Evolutionary conservation across 2,113 vertebrate species (phyloP), one percentile per base, ranked within the genome.

Genomic region (Leptodactylus fuscus): DNA sequence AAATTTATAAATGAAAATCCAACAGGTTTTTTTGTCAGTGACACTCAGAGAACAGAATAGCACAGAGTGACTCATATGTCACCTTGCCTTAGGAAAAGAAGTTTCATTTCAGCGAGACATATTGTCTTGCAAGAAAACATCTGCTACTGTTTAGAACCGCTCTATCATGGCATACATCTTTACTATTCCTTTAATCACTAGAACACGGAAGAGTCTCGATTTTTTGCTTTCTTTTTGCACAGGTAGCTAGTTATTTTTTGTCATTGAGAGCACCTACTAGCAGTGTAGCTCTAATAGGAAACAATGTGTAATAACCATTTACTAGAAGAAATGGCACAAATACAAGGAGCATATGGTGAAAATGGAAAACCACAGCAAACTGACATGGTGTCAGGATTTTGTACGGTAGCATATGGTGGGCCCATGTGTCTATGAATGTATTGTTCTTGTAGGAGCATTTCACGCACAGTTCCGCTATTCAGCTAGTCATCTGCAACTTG

Each of bases 321-420:
- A 38, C 55, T 67, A 41, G 71, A 53, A 32, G 58, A 71, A 49
- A 85, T 85, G 73, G 82, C 55, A 85, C 46, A 78, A 67, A 51
- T 65, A 85, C 82, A 85, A 69, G 74, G 27, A 77, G 82, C 82
- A 85, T 85, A 85, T 85, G 82, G 82, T 20, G 41, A 69, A 77
- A 85, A 85, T 85, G 44, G 73, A 67, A 77, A 65, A 49, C 82
- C 73, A 78, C 82, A 85, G 55, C 29, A 85, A 77, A 53, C 32
- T 85, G 82, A 85, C 82, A 85, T 85, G 29, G 73, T 77, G 82
- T 85, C 82, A 78, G 82, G 49, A 85, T 85, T n/a, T 78, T 51
- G 73, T 85, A 62, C 62, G 24, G 44, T 32, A 65, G 20, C 82
- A 85, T 85, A 85, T 85, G 82, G 82, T 36, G 73, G 22, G 41